Evolutionary conservation across 1,140 invertebrate genomes (phyloP), one percentile per base, ranked within the genome.

Genomic region (Leucophenga varia): DNA sequence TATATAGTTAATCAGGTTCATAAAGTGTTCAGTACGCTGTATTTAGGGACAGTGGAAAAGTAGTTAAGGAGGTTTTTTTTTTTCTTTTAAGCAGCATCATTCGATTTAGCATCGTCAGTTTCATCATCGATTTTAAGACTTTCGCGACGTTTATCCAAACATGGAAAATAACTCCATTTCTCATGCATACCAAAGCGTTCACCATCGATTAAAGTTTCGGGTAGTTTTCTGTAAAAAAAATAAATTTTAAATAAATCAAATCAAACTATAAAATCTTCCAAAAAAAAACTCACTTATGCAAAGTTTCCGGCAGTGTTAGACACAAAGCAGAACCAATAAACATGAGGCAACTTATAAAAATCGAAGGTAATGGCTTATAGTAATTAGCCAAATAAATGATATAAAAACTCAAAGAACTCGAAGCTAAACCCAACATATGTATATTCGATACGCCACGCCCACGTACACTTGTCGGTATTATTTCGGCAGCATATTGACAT

Each of bases 401-500:
- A 37, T 69, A 69, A 42, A 70, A 70, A 17, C 65, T 45, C 43
- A 69, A 16, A 0, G 67, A 70, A 14, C 59, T 70, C 18, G 59
- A 79, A 7, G 77, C 76, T 58, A 81, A 74, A 2, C 80, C 80
- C n/a, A 77, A 74, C 4, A 82, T 78, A 55, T 82, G 80, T 9
- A 81, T 71, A 10, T 75, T 73, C 10, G 78, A 77, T 16, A 82
- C 78, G n/a, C 79, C 80, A 60, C 79, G 79, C 1, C 77, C 80
- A 20, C 85, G 64, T 1, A 86, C 79, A 4, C 80, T 79, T 0
- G 84, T 86, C 1, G 85, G 84, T 21, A 83, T 81, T 22, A 84
- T 72, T 57, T 87, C 84, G 1, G 84, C 81, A 7, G 83, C 82
- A 56, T 85, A 86, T 49, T 82, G 81, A 43, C 84, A 67, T 60